Evolutionary conservation across 2,888 invertebrate species (phyloP).

Genomic region (Acanthococcus lagerstroemiae): DNA sequence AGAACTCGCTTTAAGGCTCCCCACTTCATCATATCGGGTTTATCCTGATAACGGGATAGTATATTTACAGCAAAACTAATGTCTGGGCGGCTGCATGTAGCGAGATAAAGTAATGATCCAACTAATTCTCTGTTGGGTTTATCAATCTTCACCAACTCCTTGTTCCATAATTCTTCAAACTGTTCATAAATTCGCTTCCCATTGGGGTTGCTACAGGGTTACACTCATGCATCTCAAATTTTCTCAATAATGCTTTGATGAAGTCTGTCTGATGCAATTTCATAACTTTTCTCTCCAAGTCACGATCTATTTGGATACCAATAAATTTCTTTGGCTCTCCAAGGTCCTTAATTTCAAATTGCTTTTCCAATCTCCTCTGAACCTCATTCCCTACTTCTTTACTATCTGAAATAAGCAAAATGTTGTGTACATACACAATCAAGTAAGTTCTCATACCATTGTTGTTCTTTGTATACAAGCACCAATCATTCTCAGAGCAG

Average conservation of each 20-base stretch:
- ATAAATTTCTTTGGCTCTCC: background rate
- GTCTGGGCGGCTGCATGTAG: conserved; percentile 32
- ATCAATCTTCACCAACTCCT: background rate
- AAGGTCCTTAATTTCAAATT: background rate
- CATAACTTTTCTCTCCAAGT: background rate
- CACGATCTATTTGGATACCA: background rate
- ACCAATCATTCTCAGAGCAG: conserved; percentile 1
- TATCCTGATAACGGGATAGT: no score
- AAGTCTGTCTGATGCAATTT: background rate
- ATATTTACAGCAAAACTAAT: conserved; percentile 38
- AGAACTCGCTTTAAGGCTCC: conserved; percentile 24
- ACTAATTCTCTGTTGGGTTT: conserved; percentile 34
- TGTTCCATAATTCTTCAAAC: no score
- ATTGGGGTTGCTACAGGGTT: no score
- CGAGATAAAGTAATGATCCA: conserved; percentile 38
- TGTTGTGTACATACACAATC: conserved; percentile 6
- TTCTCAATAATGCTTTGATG: background rate
- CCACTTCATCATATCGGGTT: no score
- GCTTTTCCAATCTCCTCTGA: background rate
- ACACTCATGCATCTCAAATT: background rate
- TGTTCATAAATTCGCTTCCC: no score
- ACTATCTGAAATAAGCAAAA: background rate
- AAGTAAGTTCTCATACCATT: background rate
- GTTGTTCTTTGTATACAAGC: background rate
- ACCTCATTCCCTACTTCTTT: no score